Base-by-base conservation (phyloP, 2,113 vertebrate species). In the Eidolon helvum region DNA sequence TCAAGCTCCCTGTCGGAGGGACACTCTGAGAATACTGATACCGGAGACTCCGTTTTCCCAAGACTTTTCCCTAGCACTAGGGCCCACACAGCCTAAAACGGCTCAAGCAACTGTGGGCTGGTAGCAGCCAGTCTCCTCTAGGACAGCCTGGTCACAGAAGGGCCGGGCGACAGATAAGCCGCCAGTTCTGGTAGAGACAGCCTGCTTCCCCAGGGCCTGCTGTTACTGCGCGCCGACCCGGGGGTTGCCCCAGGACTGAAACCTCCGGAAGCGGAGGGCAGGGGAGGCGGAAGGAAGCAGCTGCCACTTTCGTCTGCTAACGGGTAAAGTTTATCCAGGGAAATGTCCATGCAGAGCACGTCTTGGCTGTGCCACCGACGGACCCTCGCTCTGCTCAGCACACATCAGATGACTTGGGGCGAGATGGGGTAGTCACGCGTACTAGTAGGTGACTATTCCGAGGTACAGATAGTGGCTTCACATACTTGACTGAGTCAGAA, bases 301-400 rank as follows among this genome's bases (percentile, higher is more conserved):
- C 53, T 35, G 48, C 48, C 18, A 5, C 28, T 9, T 7, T 15
- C 40, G 5, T 35, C 48, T 22, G 11, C 16, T 2, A 10, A 59
- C 15, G 28, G 79, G 38, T 5, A 1, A 16, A 2, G 5, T 6
- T 19, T 12, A 30, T 28, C 3, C 30, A 43, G 9, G 24, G 35
- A 19, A 59, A 80, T 4, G 50, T 24, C 4, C 33, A 26, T 1
- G 1, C 22, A 15, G 15, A 4, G 35, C 10, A 0, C 26, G 24
- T 38, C 78, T 15, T 9, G 28, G 26, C 26, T 14, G 24, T 55
- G 5, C 10, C 53, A 1, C 5, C 2, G 19, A 21, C 11, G 53
- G n/a, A 19, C 22, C 38, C 55, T 30, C 15, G 5, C 15, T 8
- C 24, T 14, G 19, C 55, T 12, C 0, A 8, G 15, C 35, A 19